phyloP scores from a whole-genome alignment of 2,797 vertebrate species.

The Somateria mollissima region DNA sequence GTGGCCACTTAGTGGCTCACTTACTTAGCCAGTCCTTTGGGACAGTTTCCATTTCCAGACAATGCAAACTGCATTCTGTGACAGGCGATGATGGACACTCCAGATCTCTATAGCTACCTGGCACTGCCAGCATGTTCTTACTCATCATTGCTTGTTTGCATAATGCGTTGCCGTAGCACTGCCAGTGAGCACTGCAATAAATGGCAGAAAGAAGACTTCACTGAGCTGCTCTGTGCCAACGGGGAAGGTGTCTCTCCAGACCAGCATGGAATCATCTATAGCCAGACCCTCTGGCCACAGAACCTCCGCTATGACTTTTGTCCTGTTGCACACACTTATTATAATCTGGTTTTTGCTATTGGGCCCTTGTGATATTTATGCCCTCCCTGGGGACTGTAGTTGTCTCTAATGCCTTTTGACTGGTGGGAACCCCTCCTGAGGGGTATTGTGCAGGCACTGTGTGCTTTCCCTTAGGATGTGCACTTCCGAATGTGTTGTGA shows the following conservation, averaged over 20 bases:
- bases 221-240: background rate
- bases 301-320: background rate
- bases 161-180: background rate
- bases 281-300: background rate
- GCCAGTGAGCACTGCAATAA: background rate
- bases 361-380: background rate
- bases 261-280: background rate
- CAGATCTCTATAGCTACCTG: background rate
- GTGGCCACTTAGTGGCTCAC: background rate
- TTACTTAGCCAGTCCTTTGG: background rate
- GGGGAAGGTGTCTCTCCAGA: background rate
- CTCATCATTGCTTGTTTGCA: background rate
- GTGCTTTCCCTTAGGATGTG: background rate
- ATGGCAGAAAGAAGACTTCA: background rate
- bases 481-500: background rate
- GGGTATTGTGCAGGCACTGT: background rate
- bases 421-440: background rate
- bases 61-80: background rate
- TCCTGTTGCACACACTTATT: background rate
- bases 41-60: background rate
- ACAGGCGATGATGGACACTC: background rate
- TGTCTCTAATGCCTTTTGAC: background rate
- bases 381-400: background rate
- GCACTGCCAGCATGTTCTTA: background rate
- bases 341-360: background rate